Evolutionary conservation across 2,888 invertebrate species (phyloP).

Genomic region (Diogma glabrata): DNA sequence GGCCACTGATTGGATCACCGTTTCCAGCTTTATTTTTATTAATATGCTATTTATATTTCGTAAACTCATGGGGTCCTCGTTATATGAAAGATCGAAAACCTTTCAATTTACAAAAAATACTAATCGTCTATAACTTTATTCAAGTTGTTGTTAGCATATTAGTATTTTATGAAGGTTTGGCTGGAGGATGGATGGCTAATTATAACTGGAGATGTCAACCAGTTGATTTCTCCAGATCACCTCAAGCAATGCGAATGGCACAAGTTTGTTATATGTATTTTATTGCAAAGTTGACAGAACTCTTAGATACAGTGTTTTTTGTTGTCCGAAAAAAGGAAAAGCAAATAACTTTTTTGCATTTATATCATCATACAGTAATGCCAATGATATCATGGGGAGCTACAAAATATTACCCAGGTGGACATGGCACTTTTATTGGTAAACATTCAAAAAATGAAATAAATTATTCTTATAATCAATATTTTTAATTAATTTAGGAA

Average conservation of each 20-base stretch:
- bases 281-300: conserved; percentile 78
- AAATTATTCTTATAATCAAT: too few species aligned
- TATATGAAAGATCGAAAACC: conserved; percentile 83
- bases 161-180: conserved; percentile 56
- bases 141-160: conserved; percentile 77
- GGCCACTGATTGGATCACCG: conserved; percentile 57
- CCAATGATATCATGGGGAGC: conserved; percentile 89
- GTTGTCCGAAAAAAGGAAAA: conserved; percentile 81
- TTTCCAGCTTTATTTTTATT: conserved; percentile 55
- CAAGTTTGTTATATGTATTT: conserved; percentile 75
- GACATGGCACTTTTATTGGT: conserved; percentile 78
- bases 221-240: conserved; percentile 67
- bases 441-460: conserved; percentile 7
- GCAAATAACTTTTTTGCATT: conserved; percentile 81
- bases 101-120: conserved; percentile 61
- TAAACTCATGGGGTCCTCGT: conserved; percentile 66
- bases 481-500: conserved; percentile 34
- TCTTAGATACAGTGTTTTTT: conserved; percentile 87
- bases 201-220: conserved; percentile 90
- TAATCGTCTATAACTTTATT: conserved; percentile 77
- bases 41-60: conserved; percentile 57
- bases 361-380: conserved; percentile 93
- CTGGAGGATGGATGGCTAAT: conserved; percentile 63
- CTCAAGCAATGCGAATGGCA: conserved; percentile 67
- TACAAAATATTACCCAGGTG: conserved; percentile 76